Conservation (phyloP, 2,113 vertebrate species). For the Gopherus evgoodei region DNA sequence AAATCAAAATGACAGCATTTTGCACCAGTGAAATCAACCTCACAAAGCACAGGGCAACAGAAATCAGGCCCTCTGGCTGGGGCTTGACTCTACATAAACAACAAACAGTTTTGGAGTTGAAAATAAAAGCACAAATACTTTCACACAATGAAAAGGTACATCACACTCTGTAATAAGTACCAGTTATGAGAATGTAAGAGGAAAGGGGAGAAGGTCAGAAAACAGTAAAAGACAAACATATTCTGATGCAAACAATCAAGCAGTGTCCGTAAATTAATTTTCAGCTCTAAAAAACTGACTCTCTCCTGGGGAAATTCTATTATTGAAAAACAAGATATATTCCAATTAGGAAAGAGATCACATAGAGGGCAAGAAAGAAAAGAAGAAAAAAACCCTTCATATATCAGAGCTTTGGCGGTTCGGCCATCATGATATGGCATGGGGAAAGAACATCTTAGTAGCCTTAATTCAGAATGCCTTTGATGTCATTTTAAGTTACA, state of each 20-base stretch:
- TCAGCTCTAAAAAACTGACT: slow-evolving; percentile 69
- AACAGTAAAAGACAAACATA: slow-evolving; percentile 69
- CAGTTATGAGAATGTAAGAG: slow-evolving; percentile 40
- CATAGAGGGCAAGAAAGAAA: slow-evolving; percentile 48
- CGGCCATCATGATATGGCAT: slow-evolving; percentile 16
- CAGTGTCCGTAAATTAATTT: slow-evolving; percentile 66
- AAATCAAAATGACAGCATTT: not conserved
- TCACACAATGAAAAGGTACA: not conserved
- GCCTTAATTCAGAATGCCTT: slow-evolving; percentile 60
- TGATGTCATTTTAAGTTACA: slow-evolving; percentile 68
- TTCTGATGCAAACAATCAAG: slow-evolving; percentile 63
- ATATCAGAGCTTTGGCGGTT: slow-evolving; percentile 39
- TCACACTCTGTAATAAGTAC: slow-evolving; percentile 31
- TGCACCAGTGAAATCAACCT: not conserved
- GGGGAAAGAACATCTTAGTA: slow-evolving; percentile 17
- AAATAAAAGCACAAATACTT: not conserved
- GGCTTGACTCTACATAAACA: not conserved
- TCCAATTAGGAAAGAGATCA: slow-evolving; percentile 68
- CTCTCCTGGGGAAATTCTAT: slow-evolving; percentile 73
- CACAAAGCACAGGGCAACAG: not conserved
- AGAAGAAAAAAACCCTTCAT: not conserved
- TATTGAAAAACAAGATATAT: slow-evolving; percentile 75
- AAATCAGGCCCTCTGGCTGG: not conserved
- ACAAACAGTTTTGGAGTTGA: not conserved
- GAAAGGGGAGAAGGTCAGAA: slow-evolving; percentile 64